Evolutionary conservation across 2,888 invertebrate genomes (phyloP).

Genomic region (Mythimna ferrago): DNA sequence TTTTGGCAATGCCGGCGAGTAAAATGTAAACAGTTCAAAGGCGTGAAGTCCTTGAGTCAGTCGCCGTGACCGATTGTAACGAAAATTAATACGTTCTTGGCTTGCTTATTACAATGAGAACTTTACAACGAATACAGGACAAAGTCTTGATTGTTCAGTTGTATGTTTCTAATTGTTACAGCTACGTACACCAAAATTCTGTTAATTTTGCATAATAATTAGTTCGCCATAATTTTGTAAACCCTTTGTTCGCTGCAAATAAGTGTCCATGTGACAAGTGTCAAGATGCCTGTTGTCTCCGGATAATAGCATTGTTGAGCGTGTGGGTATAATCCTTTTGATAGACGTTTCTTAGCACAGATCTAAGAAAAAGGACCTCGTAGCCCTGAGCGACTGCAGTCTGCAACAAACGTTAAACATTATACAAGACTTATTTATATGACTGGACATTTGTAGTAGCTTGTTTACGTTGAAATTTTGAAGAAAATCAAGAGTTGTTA

Average conservation of each 20-base stretch:
- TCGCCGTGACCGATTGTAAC: constrained; percentile 80
- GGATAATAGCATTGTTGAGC: background rate
- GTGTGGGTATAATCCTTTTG: constrained; percentile 1
- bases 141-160: constrained; percentile 48
- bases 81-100: constrained; percentile 78
- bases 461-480: background rate
- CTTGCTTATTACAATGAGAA: constrained; percentile 71
- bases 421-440: background rate
- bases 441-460: background rate
- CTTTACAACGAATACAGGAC: constrained; percentile 62
- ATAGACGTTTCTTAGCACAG: constrained; percentile 15
- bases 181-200: background rate
- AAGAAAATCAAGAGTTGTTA: background rate
- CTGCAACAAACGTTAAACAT: background rate
- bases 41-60: constrained; percentile 80
- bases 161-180: constrained; percentile 34
- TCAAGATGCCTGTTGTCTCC: background rate
- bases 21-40: constrained; percentile 82
- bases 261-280: background rate
- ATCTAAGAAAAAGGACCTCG: background rate
- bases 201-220: constrained; percentile 25
- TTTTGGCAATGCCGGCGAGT: constrained; percentile 70
- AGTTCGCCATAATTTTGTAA: constrained; percentile 3
- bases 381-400: constrained; percentile 4
- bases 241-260: background rate